Evolutionary conservation across 2,888 invertebrate species (phyloP).

Genomic region (Heteromyza rotundicornis): DNA sequence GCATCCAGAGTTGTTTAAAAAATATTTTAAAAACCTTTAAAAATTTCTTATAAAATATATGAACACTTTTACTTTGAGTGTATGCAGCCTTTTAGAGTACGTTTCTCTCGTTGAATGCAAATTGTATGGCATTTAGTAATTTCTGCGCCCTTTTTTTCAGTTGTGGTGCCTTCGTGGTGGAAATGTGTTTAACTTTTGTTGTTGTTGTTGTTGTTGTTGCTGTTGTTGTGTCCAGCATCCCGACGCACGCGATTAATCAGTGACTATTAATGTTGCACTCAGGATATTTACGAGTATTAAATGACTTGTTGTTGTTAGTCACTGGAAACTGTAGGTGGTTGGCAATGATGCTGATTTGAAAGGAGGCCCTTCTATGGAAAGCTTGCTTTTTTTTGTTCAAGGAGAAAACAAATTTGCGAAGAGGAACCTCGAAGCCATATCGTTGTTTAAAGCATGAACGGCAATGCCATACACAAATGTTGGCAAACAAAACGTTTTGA

Average conservation of each 20-base stretch:
- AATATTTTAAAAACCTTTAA: no score
- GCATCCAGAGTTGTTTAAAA: no score
- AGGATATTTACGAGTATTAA: slow-evolving; percentile 59
- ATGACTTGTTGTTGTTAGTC: slow-evolving; percentile 43
- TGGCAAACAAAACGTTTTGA: neutral
- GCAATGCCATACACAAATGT: neutral
- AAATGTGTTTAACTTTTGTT: neutral
- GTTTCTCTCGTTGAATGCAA: neutral
- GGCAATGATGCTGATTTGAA: neutral
- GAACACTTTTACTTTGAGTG: no score
- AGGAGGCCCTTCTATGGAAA: no score
- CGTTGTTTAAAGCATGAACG: no score
- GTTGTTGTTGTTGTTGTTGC: slow-evolving; percentile 3
- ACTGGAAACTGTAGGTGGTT: no score
- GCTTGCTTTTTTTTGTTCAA: no score
- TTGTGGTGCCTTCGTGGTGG: neutral
- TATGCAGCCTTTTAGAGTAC: neutral
- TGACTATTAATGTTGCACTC: slow-evolving; percentile 60
- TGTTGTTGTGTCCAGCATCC: slow-evolving; percentile 7
- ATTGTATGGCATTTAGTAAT: no score
- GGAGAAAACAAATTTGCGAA: no score
- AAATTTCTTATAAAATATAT: no score
- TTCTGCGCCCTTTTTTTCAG: neutral
- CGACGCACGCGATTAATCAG: slow-evolving; percentile 59
- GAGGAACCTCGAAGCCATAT: no score